phyloP scores from a whole-genome alignment of 2,113 vertebrate species.

The Typhlomys cinereus region DNA sequence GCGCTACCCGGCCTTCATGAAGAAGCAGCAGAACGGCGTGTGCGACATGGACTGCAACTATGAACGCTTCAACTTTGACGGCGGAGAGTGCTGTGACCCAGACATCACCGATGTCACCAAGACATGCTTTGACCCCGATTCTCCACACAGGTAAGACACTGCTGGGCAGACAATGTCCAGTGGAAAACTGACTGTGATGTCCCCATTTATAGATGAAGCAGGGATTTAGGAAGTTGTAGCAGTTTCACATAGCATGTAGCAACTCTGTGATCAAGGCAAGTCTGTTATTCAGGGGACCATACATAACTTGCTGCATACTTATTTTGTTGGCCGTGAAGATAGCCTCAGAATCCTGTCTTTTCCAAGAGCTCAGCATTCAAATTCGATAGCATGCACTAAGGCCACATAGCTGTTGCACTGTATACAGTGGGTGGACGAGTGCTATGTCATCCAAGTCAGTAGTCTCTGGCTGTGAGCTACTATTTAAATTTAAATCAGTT shows the following conservation, averaged over 20 bases:
- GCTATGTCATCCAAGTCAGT: fast-evolving
- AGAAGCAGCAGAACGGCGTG: conserved; percentile 92
- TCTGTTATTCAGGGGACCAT: background rate
- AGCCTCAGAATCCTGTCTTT: background rate
- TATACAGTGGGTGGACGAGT: no score
- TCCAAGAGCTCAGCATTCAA: background rate
- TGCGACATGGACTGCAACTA: conserved; percentile 98
- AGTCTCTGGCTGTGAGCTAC: no score
- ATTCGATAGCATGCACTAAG: background rate
- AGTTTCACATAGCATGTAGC: background rate
- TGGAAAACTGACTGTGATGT: background rate
- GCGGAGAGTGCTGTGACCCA: conserved; percentile 97
- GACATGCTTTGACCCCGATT: conserved; percentile 97
- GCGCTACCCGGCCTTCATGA: conserved; percentile 84
- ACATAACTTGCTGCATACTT: fast-evolving
- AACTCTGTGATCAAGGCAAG: background rate
- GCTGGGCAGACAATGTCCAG: background rate
- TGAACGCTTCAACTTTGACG: conserved; percentile 93
- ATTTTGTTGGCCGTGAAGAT: background rate
- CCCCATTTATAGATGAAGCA: background rate
- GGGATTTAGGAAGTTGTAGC: fast-evolving
- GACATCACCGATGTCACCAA: conserved; percentile 97
- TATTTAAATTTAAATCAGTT: background rate
- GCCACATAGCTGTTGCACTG: fast-evolving
- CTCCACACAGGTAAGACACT: conserved; percentile 93